A percentile compares a stretch with the other conserved stretches of the same genome.
These are phyloP conservation scores for Ptyas mucosa DNA, from an alignment of 2,113 vertebrate species.

Conservation along the genomic window DNA sequence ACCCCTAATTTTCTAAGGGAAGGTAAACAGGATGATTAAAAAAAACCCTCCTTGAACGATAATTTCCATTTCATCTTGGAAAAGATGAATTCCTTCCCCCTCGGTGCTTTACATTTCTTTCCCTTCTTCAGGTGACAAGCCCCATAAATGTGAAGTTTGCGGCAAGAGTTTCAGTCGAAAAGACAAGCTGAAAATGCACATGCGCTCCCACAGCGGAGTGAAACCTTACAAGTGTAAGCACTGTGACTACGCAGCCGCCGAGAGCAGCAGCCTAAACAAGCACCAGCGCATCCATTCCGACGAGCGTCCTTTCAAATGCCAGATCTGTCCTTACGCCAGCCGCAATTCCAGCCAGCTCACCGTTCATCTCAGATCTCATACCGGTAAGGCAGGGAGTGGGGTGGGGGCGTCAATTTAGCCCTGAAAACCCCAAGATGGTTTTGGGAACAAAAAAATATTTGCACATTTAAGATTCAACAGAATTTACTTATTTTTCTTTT, in stretches of 20 bases:
- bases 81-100: background rate
- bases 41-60: background rate
- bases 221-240: conserved; percentile 94
- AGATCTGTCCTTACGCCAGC: conserved; percentile 95
- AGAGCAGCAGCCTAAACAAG: conserved; percentile 97
- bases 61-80: background rate
- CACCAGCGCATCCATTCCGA: conserved; percentile 93
- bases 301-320: conserved; percentile 93
- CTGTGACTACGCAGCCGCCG: conserved; percentile 88
- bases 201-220: conserved; percentile 89
- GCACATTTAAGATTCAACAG: background rate
- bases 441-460: background rate
- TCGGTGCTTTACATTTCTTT: background rate
- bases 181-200: conserved; percentile 95
- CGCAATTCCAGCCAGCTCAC: conserved; percentile 97
- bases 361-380: conserved; percentile 92
- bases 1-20: background rate
- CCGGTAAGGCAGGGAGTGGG: conserved; percentile 55
- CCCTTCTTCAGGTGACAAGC: conserved; percentile 83
- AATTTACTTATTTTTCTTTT: background rate
- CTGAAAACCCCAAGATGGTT: background rate
- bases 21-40: background rate
- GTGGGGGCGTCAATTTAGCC: background rate
- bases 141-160: conserved; percentile 92
- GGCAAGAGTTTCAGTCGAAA: conserved; percentile 92